Evolutionary conservation across 2,113 vertebrate species (phyloP).

Genomic region (Hassar affinis): DNA sequence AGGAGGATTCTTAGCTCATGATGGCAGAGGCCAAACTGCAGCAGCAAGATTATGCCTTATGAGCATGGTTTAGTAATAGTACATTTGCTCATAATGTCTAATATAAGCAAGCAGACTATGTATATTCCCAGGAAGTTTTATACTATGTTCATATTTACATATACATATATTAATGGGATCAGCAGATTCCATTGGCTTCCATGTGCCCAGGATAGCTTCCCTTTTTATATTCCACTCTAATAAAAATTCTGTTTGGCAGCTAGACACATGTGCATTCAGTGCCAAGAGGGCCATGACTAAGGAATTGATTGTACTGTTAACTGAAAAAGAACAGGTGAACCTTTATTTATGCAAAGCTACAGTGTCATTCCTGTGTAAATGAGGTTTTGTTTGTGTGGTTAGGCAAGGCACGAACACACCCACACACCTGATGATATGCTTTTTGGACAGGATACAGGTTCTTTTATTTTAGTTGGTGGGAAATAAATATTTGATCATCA

Average conservation of each 20-base stretch:
- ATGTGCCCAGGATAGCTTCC: not conserved
- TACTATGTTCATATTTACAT: too few relatives aligned
- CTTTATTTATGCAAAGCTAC: conserved; percentile 54
- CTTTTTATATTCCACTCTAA: not conserved
- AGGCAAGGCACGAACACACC: conserved; percentile 34
- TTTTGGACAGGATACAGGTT: not conserved
- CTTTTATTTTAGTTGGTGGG: not conserved
- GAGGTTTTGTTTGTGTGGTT: conserved; percentile 42
- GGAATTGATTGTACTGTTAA: conserved; percentile 41
- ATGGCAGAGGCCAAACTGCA: not conserved
- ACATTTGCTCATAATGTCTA: not conserved
- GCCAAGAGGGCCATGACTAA: conserved; percentile 9
- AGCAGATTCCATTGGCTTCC: not conserved
- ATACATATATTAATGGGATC: not conserved
- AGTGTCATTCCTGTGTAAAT: conserved; percentile 47
- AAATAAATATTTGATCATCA: not conserved
- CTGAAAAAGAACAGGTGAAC: conserved; percentile 36
- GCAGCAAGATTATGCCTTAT: not conserved
- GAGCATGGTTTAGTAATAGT: not conserved
- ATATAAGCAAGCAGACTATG: not conserved
- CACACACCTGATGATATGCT: not conserved
- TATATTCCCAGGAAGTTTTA: not conserved
- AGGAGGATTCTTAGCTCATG: not conserved
- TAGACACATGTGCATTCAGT: not conserved
- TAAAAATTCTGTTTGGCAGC: not conserved